Evolutionary conservation across 2,888 invertebrate genomes (phyloP).

Genomic region (Drosophila cognata): DNA sequence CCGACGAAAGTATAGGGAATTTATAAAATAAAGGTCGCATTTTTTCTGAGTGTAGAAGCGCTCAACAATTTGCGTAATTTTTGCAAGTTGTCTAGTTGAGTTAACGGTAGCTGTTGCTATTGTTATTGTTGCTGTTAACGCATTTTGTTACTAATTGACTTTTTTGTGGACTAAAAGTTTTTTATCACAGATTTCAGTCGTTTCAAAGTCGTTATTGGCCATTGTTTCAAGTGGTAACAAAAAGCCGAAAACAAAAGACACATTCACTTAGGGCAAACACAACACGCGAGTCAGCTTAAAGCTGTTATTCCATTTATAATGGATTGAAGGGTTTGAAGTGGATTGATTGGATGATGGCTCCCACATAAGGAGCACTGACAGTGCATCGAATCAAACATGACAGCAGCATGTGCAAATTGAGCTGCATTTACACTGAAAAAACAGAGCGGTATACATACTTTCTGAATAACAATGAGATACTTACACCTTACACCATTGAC

Average conservation of each 20-base stretch:
- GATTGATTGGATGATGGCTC: conserved; percentile 19
- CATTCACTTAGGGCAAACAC: conserved; percentile 35
- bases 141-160: conserved; percentile 10
- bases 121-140: not conserved
- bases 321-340: conserved; percentile 24
- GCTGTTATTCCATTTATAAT: conserved; percentile 26
- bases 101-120: conserved; percentile 16
- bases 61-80: conserved; percentile 9
- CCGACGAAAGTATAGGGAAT: not conserved
- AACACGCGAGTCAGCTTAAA: not conserved
- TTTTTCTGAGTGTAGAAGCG: conserved; percentile 3
- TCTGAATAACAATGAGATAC: not conserved
- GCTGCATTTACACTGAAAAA: conserved; percentile 29
- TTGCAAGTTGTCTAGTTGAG: conserved; percentile 18
- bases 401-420: conserved; percentile 19
- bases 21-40: not conserved
- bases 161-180: conserved; percentile 5
- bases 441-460: not conserved
- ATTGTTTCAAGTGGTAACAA: conserved; percentile 34
- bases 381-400: not conserved
- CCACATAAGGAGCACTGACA: conserved; percentile 26
- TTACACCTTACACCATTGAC: not conserved
- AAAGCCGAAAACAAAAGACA: conserved; percentile 11
- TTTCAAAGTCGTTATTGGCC: not conserved
- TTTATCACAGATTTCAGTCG: not conserved